Percentiles rank a stretch among this genome's conserved stretches.
phyloP scores from a whole-genome alignment of 2,113 vertebrate species.

The Trachemys scripta region DNA sequence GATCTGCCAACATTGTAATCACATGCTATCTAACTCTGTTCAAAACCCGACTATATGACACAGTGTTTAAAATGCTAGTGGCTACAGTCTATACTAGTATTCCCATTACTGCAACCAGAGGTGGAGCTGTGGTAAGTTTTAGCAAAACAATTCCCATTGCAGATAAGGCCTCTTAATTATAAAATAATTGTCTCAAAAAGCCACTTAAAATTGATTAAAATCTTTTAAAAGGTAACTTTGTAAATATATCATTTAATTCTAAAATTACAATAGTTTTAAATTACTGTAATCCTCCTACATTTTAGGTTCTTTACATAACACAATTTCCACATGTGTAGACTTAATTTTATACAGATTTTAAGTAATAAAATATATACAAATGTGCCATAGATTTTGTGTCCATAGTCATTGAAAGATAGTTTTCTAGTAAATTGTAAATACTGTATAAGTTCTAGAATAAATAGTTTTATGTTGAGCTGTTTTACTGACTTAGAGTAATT shows the following conservation, averaged over 20 bases:
- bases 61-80: not conserved
- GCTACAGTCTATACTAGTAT: not conserved
- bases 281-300: slow-evolving; percentile 70
- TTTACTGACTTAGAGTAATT: slow-evolving; percentile 19
- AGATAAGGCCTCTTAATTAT: not conserved
- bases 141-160: not conserved
- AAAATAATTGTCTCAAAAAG: slow-evolving; percentile 25
- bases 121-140: not conserved
- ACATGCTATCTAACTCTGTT: not conserved
- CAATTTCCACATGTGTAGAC: slow-evolving; percentile 59
- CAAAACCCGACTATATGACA: not conserved
- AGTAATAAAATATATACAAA: slow-evolving; percentile 71
- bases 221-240: slow-evolving; percentile 54
- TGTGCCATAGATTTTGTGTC: slow-evolving; percentile 80
- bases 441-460: slow-evolving; percentile 68
- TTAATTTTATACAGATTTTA: slow-evolving; percentile 76
- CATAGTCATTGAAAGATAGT: slow-evolving; percentile 71
- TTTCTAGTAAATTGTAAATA: slow-evolving; percentile 82
- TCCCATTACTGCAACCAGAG: not conserved
- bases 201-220: slow-evolving; percentile 36
- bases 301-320: slow-evolving; percentile 61
- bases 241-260: slow-evolving; percentile 64
- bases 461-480: slow-evolving; percentile 66
- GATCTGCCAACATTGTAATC: not conserved
- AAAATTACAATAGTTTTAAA: slow-evolving; percentile 63